Percentiles rank a stretch among this genome's conserved stretches.
These are phyloP conservation scores for Aphelocoma californica DNA, from an alignment of 2,797 vertebrate species.

Conservation along the genomic window DNA sequence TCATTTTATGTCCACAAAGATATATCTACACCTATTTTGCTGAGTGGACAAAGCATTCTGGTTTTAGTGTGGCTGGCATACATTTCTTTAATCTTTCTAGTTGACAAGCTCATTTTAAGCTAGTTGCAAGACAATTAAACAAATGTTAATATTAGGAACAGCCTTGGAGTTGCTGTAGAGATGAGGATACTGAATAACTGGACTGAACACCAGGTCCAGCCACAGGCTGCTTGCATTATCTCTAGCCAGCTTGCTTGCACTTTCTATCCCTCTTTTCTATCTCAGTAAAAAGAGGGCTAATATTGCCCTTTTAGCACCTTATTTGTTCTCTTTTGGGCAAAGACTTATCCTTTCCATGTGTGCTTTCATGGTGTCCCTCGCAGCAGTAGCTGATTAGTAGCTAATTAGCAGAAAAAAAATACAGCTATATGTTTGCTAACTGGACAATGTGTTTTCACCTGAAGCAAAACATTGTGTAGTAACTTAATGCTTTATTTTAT, in stretches of 20 bases:
- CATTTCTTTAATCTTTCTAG: background rate
- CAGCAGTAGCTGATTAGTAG: background rate
- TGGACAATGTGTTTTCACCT: background rate
- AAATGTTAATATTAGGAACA: background rate
- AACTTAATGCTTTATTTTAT: background rate
- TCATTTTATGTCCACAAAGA: background rate
- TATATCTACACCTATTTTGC: background rate
- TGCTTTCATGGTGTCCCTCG: background rate
- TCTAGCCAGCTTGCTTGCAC: background rate
- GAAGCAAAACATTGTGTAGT: background rate
- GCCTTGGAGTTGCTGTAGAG: background rate
- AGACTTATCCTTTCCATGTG: background rate
- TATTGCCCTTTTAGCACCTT: background rate
- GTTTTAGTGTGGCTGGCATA: background rate
- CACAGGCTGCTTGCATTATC: background rate
- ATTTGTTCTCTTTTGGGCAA: background rate
- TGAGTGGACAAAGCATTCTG: background rate
- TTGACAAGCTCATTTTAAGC: background rate
- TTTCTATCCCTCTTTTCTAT: background rate
- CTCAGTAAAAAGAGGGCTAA: background rate
- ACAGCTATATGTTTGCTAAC: background rate
- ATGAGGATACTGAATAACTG: background rate
- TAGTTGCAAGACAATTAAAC: background rate
- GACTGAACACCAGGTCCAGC: fast-evolving
- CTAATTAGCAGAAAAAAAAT: background rate